Evolutionary conservation across 2,888 invertebrate genomes (phyloP).

Genomic region (Lithophane semibrunnea): DNA sequence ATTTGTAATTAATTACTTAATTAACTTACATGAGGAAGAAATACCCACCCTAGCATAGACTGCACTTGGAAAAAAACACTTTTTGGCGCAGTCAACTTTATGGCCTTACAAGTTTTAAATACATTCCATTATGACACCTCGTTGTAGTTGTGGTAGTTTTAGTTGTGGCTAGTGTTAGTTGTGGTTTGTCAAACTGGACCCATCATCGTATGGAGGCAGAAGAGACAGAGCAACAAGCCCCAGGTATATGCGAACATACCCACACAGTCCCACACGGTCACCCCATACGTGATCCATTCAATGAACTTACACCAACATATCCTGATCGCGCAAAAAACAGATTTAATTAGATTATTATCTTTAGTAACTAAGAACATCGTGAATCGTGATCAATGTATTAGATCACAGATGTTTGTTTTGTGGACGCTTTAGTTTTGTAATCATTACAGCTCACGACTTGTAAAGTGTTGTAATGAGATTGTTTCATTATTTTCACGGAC

Average conservation of each 20-base stretch:
- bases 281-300: conserved; percentile 16
- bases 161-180: too few relatives aligned
- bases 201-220: not conserved
- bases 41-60: not conserved
- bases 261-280: conserved; percentile 7
- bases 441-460: conserved; percentile 23
- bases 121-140: conserved; percentile 1
- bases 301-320: conserved; percentile 27
- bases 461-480: conserved; percentile 18
- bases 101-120: not conserved
- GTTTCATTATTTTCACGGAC: conserved; percentile 28
- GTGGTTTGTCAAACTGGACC: conserved; percentile 20
- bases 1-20: not conserved
- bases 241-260: not conserved
- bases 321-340: conserved; percentile 42
- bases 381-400: conserved; percentile 44
- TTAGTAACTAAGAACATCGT: conserved; percentile 26
- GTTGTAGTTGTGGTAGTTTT: too few relatives aligned
- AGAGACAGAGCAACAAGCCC: not conserved
- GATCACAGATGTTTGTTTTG: conserved; percentile 10
- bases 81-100: too few relatives aligned
- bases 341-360: conserved; percentile 36
- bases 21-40: not conserved
- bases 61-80: not conserved
- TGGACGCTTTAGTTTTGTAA: conserved; percentile 16